Percentiles rank a stretch among this genome's conserved stretches.
These are phyloP conservation scores for Apantesis nais DNA, from an alignment of 2,888 invertebrate genomes.

Conservation along the genomic window DNA sequence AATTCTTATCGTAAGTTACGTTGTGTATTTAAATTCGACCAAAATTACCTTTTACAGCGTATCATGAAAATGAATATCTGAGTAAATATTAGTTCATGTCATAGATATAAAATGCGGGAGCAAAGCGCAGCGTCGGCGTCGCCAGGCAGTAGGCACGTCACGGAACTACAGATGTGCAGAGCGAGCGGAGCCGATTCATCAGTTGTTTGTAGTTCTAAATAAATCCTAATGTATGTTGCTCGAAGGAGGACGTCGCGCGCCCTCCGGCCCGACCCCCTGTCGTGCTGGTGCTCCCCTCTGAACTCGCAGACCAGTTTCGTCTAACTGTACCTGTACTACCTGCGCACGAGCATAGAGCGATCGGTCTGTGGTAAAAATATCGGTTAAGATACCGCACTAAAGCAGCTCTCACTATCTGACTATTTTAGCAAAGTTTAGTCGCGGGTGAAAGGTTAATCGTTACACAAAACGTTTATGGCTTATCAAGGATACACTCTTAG, in stretches of 20 bases:
- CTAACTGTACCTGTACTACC: constrained; percentile 10
- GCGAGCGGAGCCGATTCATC: not conserved
- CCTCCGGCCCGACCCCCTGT: not conserved
- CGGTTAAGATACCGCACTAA: not conserved
- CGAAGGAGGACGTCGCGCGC: not conserved
- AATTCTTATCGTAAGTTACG: too few species aligned
- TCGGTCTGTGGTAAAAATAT: not conserved
- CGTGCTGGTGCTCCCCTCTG: not conserved
- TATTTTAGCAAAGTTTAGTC: not conserved
- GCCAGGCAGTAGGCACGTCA: too few species aligned
- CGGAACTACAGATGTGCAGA: not conserved
- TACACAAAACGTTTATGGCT: not conserved
- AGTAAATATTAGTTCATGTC: too few species aligned
- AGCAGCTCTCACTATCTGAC: not conserved
- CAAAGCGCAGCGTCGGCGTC: too few species aligned
- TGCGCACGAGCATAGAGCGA: not conserved
- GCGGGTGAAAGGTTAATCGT: not conserved
- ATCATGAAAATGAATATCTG: too few species aligned
- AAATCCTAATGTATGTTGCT: not conserved
- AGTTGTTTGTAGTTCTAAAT: not conserved
- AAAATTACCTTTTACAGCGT: too few species aligned
- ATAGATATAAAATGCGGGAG: too few species aligned
- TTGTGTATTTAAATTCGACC: too few species aligned
- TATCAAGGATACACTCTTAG: not conserved
- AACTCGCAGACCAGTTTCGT: constrained; percentile 3